Evolutionary conservation across 2,888 invertebrate genomes (phyloP).

Genomic region (Caenorhabditis sp.): DNA sequence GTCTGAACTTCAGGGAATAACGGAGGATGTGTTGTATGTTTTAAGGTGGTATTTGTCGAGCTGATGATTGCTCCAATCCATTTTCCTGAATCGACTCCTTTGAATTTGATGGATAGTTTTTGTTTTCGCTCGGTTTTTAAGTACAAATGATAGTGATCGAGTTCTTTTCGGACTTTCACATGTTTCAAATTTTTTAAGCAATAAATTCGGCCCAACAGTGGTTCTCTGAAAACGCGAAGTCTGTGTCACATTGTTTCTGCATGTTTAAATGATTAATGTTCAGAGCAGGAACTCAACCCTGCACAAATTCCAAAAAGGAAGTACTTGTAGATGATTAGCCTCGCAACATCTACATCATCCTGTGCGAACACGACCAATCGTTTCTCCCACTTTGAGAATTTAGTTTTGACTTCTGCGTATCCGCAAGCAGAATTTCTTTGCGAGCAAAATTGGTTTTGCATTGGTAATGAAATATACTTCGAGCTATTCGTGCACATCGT

Average conservation of each 20-base stretch:
- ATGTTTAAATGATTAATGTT: neutral
- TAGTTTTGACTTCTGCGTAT: neutral
- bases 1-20: neutral
- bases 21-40: neutral
- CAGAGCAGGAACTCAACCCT: neutral
- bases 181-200: neutral
- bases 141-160: neutral
- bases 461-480: neutral
- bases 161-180: neutral
- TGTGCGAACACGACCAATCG: neutral
- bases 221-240: conserved; percentile 6
- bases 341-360: neutral
- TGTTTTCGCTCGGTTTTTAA: neutral
- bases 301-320: conserved; percentile 5
- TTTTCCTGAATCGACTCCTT: neutral
- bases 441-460: neutral
- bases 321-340: conserved; percentile 5
- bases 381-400: neutral
- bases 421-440: neutral
- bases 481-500: conserved; percentile 1
- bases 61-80: conserved; percentile 1
- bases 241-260: too few species aligned
- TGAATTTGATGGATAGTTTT: neutral
- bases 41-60: neutral
- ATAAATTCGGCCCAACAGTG: neutral